Conservation (phyloP, 2,888 invertebrate genomes). For the Aphodius granarius region DNA sequence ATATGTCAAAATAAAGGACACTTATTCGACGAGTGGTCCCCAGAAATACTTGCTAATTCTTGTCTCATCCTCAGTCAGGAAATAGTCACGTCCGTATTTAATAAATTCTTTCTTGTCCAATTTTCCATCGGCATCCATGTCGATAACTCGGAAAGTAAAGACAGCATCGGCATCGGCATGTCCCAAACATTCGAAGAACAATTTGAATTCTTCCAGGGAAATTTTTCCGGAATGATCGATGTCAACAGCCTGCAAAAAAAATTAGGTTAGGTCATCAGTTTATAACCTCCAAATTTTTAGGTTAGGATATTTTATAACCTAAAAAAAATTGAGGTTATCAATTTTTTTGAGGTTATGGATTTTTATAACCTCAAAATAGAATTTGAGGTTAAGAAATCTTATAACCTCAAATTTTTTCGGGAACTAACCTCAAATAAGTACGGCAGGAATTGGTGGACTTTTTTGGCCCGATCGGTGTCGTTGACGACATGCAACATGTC, state of each 20-base stretch:
- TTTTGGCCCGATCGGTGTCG: constrained; percentile 72
- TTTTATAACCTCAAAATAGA: too few species aligned
- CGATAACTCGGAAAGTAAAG: constrained; percentile 77
- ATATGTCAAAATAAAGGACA: neutral
- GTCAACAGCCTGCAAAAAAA: constrained; percentile 70
- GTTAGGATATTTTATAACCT: too few species aligned
- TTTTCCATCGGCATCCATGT: constrained; percentile 77
- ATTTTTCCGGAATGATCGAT: constrained; percentile 78
- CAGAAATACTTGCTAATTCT: constrained; percentile 83
- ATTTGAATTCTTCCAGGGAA: constrained; percentile 77
- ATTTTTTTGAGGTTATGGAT: too few species aligned
- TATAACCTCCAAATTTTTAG: neutral
- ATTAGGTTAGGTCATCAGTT: constrained; percentile 9
- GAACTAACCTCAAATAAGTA: constrained; percentile 74
- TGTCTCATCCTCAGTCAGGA: constrained; percentile 73
- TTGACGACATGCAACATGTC: constrained; percentile 83
- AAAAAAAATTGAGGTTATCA: too few species aligned
- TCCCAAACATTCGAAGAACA: constrained; percentile 81
- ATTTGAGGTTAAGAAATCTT: too few species aligned
- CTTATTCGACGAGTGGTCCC: constrained; percentile 71
- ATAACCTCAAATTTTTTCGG: neutral
- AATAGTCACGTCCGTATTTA: constrained; percentile 78
- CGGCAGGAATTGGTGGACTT: constrained; percentile 76
- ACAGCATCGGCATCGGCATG: constrained; percentile 74
- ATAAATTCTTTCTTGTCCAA: constrained; percentile 78